A percentile compares a stretch with the other conserved stretches of the same genome.
phyloP scores from a whole-genome alignment of 2,888 invertebrate species.

The Priocnemis perturbator region DNA sequence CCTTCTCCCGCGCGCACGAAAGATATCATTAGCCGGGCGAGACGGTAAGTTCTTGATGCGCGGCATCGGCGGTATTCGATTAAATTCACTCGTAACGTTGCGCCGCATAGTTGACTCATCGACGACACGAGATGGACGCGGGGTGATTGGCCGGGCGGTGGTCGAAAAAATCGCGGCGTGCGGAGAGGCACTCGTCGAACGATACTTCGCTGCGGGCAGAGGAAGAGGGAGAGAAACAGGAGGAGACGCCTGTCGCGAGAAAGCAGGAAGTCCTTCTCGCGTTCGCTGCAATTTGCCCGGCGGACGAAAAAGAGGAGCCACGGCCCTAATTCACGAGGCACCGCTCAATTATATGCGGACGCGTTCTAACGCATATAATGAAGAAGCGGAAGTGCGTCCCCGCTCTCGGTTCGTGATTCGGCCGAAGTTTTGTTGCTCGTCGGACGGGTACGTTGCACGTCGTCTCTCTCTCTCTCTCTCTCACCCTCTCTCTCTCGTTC shows the following conservation, averaged over 20 bases:
- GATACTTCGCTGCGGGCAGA: background rate
- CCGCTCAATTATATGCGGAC: constrained; percentile 52
- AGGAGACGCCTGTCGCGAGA: constrained; percentile 34
- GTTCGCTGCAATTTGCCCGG: constrained; percentile 35
- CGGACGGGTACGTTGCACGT: constrained; percentile 4
- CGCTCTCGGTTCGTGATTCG: constrained; percentile 45
- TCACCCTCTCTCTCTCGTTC: no score
- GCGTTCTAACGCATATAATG: constrained; percentile 55
- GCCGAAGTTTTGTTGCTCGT: constrained; percentile 38
- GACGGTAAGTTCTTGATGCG: no score
- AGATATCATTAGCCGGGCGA: no score
- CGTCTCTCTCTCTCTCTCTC: no score
- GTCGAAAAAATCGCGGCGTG: no score
- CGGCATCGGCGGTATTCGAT: no score
- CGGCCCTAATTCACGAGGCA: constrained; percentile 47
- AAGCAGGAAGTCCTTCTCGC: constrained; percentile 48
- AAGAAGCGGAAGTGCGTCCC: constrained; percentile 48
- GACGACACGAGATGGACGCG: no score
- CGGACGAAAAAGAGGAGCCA: constrained; percentile 27
- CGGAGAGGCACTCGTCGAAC: background rate
- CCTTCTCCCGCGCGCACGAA: no score
- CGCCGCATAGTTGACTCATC: no score
- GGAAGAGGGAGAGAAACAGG: constrained; percentile 11
- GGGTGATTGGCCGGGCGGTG: no score
- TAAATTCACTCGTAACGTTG: no score